Evolutionary conservation across 1,140 invertebrate species (phyloP), one percentile per base, ranked within the genome.

Genomic region (Penaeus indicus): DNA sequence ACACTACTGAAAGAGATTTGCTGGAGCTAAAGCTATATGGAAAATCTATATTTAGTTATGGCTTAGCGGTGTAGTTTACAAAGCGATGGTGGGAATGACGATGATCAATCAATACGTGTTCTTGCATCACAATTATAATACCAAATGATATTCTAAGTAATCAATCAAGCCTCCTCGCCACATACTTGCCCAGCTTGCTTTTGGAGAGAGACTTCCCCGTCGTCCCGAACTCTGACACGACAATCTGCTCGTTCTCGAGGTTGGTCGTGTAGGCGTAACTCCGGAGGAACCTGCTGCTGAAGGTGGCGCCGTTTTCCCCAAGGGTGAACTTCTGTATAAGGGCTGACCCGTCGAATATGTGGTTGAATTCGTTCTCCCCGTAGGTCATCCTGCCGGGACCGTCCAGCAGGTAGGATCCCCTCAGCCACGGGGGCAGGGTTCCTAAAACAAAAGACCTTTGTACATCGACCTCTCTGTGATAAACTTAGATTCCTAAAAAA

Each of bases 311-410:
- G 0, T 96, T 96, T 84, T 95, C 93, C 32, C 93, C 92, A 67
- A 97, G 96, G 62, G 93, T 93, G 92, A 97, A 90, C 69, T 91
- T 91, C 92, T 98, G 97, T 38, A 98, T 90, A 75, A 97, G 93
- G 2, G 97, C 97, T 0, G 97, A 95, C 90, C 97, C 96, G 93
- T 98, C 97, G 91, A 98, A 98, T 27, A 97, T 92, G 92, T 98
- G 97, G 79, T 96, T 93, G 91, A 96, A 97, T 54, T 94, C 94
- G 91, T 95, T 95, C 32, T 96, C 93, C 0, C 97, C 97, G 86
- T 97, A 95, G 63, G 92, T 91, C 93, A 96, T 96, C 84, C 95
- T 96, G 10, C 97, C 97, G 0, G 97, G 97, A 0, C 97, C 97
- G 92, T 98, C 98, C 69, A 97, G 93, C 25, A 97, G 91, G 11